Conservation (phyloP, 1,140 invertebrate genomes). For the Vanessa atalanta region DNA sequence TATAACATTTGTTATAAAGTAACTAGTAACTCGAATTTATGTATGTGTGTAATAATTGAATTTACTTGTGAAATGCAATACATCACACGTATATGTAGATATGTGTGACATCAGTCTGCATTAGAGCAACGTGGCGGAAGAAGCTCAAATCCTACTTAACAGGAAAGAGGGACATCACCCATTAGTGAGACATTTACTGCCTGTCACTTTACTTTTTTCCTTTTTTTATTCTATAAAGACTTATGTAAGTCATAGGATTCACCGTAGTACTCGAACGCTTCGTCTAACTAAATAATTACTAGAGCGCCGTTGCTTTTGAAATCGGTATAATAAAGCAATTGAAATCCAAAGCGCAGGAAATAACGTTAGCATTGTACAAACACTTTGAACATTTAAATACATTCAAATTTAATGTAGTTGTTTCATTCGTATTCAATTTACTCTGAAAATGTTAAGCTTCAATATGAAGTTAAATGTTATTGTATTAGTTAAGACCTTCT, state of each 20-base stretch:
- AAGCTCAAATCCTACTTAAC: no score
- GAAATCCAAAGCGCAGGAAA: constrained; percentile 3
- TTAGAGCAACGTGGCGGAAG: no score
- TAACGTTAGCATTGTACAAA: constrained; percentile 7
- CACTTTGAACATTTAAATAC: constrained; percentile 14
- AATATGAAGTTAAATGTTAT: background rate
- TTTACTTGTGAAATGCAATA: no score
- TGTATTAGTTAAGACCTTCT: no score
- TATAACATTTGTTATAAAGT: no score
- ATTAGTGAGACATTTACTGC: no score
- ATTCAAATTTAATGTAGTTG: constrained; percentile 13
- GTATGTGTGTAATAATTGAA: no score
- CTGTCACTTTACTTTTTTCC: background rate
- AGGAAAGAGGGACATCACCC: no score
- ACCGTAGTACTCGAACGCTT: background rate
- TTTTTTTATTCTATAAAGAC: background rate
- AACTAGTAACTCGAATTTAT: no score
- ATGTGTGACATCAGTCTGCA: no score
- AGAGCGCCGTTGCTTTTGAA: background rate
- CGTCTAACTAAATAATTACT: background rate
- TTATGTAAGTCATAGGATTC: background rate
- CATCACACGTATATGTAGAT: no score
- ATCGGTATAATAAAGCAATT: constrained; percentile 4
- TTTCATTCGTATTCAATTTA: constrained; percentile 18
- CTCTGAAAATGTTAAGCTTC: background rate